Base-by-base conservation (phyloP, 1,140 invertebrate genomes). In the Mylabris phalerata region DNA sequence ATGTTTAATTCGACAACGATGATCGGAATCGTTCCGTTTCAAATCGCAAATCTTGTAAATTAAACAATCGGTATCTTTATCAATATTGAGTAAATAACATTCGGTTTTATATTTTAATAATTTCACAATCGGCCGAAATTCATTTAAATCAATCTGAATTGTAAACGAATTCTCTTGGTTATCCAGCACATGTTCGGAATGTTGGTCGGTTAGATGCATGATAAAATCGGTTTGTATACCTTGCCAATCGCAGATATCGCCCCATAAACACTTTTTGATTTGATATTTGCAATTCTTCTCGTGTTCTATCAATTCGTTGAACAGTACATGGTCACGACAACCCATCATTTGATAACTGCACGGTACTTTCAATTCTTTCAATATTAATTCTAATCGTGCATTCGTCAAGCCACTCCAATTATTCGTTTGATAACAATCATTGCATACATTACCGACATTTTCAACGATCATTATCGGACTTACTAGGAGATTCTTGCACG, bases 1-100 rank as follows among this genome's bases (percentile, higher is more conserved):
- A 50, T 67, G 65, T 48, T 67, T 67, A 7, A 67, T 63, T 32
- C 56, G 55, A 52, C 64, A 67, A 45, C 64, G 54, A 61, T 59
- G 55, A 44, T 48, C 56, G 45, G 38, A 48, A 9, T 60, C 54
- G 24, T 51, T 47, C 42, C 63, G 61, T 58, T 61, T 65, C 10
- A 65, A 54, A 58, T 57, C 62, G 48, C 61, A 67, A 10, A 67
- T 44, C 40, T 63, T 54, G 38, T 67, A 65, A 26, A 55, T 42
- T 19, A 67, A 41, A 46, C 59, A 58, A n/a, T 63, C 62, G 40
- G 50, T 50, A 50, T 56, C 56, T 48, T 42, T 55, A 10, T 63
- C 52, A 54, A 65, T 65, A 39, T 59, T 60, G 19, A 62, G 42
- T n/a, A 63, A 5, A 60, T 49, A 46, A 56, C 63, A 3, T 55